phyloP scores from a whole-genome alignment of 2,113 vertebrate species.

The Myiopsitta monachus region DNA sequence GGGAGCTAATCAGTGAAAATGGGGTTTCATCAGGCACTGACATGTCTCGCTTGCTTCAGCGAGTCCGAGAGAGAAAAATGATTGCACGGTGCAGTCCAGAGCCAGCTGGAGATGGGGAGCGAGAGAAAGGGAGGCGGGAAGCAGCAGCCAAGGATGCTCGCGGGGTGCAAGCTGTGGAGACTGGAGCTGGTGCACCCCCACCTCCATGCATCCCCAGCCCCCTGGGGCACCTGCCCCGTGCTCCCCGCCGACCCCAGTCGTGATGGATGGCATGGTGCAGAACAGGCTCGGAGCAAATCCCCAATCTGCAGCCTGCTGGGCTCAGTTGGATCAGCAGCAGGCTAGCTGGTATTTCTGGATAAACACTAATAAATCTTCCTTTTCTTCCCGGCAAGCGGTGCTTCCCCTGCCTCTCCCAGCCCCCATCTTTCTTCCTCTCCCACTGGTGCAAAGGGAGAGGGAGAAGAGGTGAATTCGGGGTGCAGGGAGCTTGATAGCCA shows the following conservation, averaged over 20 bases:
- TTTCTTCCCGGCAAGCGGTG: constrained; percentile 27
- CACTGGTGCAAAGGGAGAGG: background rate
- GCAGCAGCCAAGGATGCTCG: background rate
- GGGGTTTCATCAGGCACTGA: constrained; percentile 91
- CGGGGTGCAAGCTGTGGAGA: background rate
- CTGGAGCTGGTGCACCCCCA: background rate
- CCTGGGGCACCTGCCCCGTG: accelerated
- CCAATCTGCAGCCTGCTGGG: constrained; percentile 75
- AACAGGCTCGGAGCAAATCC: constrained; percentile 64
- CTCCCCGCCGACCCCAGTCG: background rate
- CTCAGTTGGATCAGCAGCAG: constrained; percentile 74
- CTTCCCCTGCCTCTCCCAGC: constrained; percentile 18
- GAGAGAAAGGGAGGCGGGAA: background rate
- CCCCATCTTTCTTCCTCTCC: background rate
- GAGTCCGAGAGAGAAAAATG: constrained; percentile 88
- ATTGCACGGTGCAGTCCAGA: constrained; percentile 59
- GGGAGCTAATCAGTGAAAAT: constrained; percentile 95
- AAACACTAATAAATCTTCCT: constrained; percentile 78
- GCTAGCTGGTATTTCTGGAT: constrained; percentile 72
- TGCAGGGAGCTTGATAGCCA: background rate
- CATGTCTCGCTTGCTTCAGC: constrained; percentile 84
- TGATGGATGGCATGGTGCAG: constrained; percentile 67
- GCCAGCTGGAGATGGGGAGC: constrained; percentile 40
- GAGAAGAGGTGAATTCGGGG: background rate
- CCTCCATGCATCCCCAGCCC: background rate